These are phyloP conservation scores for Xiphophorus birchmanni DNA, from an alignment of 2,797 vertebrate genomes.

Conservation along the genomic window DNA sequence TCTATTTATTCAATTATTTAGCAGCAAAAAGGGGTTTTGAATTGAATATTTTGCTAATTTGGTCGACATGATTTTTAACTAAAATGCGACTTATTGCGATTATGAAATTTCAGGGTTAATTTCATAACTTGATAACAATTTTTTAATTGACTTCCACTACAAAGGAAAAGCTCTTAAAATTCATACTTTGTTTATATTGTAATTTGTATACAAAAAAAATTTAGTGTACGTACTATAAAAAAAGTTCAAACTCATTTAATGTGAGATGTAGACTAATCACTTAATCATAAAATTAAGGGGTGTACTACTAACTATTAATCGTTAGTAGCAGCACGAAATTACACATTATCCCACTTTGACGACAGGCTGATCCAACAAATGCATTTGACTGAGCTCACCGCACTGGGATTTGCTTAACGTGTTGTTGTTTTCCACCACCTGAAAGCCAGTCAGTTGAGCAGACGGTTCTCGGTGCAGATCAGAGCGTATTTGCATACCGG, in stretches of 20 bases:
- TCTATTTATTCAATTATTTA: neutral
- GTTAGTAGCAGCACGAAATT: neutral
- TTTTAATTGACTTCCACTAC: too few species aligned
- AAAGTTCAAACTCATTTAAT: neutral
- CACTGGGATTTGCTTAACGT: neutral
- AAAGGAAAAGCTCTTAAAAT: neutral
- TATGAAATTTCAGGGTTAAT: neutral
- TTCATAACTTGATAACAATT: neutral
- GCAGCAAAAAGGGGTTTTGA: neutral
- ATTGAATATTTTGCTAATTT: neutral
- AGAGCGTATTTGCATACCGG: neutral
- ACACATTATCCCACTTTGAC: neutral
- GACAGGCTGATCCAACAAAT: neutral
- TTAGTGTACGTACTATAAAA: neutral
- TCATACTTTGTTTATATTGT: neutral
- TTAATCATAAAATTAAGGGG: neutral
- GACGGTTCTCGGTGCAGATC: neutral
- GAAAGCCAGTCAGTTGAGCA: slow-evolving; percentile 2
- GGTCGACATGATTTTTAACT: neutral
- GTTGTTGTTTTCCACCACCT: slow-evolving; percentile 3
- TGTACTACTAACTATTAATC: neutral
- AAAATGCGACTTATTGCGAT: neutral
- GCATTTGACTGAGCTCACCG: neutral
- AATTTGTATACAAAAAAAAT: neutral
- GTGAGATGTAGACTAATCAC: neutral